Conservation (phyloP, 1,140 invertebrate species). For the silkworm (Bombyx mori) region DNA sequence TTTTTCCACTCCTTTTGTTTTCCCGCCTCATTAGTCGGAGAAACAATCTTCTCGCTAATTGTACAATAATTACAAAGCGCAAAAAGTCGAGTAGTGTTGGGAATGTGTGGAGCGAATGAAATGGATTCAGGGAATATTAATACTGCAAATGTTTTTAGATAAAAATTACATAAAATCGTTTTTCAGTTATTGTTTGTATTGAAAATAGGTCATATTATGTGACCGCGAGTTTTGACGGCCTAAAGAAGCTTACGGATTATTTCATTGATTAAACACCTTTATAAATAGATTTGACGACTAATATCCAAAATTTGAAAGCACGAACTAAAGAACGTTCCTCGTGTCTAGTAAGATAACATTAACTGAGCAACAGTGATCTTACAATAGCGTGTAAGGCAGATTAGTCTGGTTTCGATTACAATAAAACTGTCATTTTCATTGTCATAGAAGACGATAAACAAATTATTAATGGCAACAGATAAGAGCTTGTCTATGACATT, state of each 20-base stretch:
- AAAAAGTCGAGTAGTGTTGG: slow-evolving; percentile 1
- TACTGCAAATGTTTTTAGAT: not conserved
- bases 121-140: not conserved
- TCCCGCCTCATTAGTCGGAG: not conserved
- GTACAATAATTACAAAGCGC: slow-evolving; percentile 5
- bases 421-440: no score
- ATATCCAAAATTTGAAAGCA: not conserved
- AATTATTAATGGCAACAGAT: no score
- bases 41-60: slow-evolving; percentile 2
- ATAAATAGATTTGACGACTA: no score
- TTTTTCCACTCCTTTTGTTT: no score
- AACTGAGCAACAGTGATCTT: not conserved
- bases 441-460: no score
- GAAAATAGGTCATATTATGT: not conserved
- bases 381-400: no score
- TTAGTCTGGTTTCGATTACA: no score
- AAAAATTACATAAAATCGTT: not conserved
- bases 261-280: not conserved
- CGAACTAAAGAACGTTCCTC: no score
- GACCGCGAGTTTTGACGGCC: not conserved
- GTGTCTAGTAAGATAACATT: no score
- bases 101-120: not conserved
- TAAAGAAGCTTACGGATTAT: not conserved
- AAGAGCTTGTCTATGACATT: no score
- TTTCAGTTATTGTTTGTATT: not conserved